Conservation (phyloP, 2,113 vertebrate species). For the Alligator sinensis region DNA sequence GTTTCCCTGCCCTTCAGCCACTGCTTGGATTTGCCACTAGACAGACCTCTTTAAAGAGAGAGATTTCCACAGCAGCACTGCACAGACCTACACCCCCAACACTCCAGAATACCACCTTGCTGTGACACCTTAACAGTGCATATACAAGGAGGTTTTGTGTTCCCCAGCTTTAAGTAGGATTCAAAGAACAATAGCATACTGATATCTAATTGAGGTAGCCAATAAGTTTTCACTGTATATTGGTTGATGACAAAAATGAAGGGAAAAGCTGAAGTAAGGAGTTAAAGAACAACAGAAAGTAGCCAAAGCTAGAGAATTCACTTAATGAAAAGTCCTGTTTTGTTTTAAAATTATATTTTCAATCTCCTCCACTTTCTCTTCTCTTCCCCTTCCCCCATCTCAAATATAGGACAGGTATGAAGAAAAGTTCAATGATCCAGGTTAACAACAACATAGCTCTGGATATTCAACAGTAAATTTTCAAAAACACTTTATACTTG, state of each 20-base stretch:
- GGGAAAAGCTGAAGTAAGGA: slow-evolving; percentile 13
- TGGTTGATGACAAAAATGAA: neutral
- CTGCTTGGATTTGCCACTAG: neutral
- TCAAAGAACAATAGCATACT: neutral
- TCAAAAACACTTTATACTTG: neutral
- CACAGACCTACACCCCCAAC: neutral
- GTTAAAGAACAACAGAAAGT: neutral
- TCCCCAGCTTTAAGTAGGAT: neutral
- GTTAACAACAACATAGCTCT: neutral
- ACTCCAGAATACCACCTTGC: neutral
- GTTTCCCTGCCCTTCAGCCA: neutral
- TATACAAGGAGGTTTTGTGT: neutral
- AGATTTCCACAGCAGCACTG: neutral
- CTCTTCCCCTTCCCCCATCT: neutral
- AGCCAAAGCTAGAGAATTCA: neutral
- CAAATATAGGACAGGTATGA: neutral
- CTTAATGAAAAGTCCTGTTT: neutral
- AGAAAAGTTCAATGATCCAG: neutral
- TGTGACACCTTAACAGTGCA: neutral
- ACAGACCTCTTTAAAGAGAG: neutral
- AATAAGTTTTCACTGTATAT: neutral
- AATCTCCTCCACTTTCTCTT: slow-evolving; percentile 20
- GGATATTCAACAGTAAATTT: slow-evolving; percentile 23
- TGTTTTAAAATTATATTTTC: neutral
- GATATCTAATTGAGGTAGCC: slow-evolving; percentile 49